Conservation (phyloP, 37 sponge, comb jelly and placozoan genomes). For the Tethya wilhelma region DNA sequence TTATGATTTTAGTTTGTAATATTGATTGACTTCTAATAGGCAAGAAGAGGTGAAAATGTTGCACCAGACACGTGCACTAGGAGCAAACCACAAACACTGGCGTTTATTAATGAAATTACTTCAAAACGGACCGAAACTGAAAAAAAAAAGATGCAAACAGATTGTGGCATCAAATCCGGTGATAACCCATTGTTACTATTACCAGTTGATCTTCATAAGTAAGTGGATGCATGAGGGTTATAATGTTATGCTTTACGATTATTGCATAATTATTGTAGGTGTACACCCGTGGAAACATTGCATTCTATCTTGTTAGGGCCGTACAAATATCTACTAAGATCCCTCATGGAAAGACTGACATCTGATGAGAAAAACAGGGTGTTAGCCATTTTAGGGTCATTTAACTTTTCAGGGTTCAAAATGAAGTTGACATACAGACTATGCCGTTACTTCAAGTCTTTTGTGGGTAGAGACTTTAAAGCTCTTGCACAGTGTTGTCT, state of each 20-base stretch:
- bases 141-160: background rate
- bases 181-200: constrained; percentile 23
- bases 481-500: constrained; percentile 35
- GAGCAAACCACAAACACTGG: background rate
- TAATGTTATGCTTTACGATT: background rate
- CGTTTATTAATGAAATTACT: too few species aligned
- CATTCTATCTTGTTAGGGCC: constrained; percentile 51
- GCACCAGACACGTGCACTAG: too few species aligned
- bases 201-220: constrained; percentile 18
- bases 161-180: constrained; percentile 30
- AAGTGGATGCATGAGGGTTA: background rate
- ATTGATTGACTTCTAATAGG: too few species aligned
- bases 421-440: constrained; percentile 24
- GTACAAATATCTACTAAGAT: constrained; percentile 45
- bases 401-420: constrained; percentile 43
- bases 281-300: constrained; percentile 51
- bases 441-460: constrained; percentile 31
- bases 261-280: constrained; percentile 2
- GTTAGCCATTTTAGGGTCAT: constrained; percentile 22
- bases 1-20: background rate
- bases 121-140: background rate
- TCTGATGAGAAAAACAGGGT: constrained; percentile 28
- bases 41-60: too few species aligned
- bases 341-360: constrained; percentile 11
- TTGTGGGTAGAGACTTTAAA: constrained; percentile 65